phyloP scores from a whole-genome alignment of 1,140 invertebrate genomes.

The Drosophila nebulosa region DNA sequence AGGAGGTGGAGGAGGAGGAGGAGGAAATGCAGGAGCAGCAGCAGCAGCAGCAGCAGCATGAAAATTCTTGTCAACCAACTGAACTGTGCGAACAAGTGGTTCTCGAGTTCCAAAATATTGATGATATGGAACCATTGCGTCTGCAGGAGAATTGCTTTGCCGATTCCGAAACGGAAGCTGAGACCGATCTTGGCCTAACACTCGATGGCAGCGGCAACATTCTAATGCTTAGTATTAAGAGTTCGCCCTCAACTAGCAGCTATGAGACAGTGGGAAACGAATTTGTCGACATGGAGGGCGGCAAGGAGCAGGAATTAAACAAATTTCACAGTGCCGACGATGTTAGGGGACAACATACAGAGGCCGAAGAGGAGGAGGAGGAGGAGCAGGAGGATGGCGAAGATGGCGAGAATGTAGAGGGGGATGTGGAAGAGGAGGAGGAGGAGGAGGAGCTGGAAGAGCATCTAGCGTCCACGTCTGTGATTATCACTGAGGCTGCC shows the following conservation, averaged over 20 bases:
- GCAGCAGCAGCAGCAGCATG: not conserved
- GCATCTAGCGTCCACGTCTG: slow-evolving; percentile 70
- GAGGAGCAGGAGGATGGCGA: not conserved
- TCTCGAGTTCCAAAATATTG: slow-evolving; percentile 67
- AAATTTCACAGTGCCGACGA: slow-evolving; percentile 19
- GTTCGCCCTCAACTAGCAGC: slow-evolving; percentile 79
- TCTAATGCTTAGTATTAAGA: slow-evolving; percentile 72
- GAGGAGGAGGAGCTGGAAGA: slow-evolving; percentile 27
- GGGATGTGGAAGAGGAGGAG: too few relatives aligned
- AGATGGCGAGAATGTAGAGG: not conserved
- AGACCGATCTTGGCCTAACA: slow-evolving; percentile 43
- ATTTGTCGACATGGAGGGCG: slow-evolving; percentile 61
- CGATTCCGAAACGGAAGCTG: slow-evolving; percentile 56
- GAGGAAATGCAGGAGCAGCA: not conserved
- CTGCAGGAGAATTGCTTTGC: slow-evolving; percentile 77
- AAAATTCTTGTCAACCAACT: not conserved
- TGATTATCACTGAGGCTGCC: slow-evolving; percentile 86
- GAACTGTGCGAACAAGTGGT: slow-evolving; percentile 53
- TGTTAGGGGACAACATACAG: slow-evolving; percentile 24
- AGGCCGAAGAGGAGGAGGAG: slow-evolving; percentile 13
- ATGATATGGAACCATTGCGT: slow-evolving; percentile 65
- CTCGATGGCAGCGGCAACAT: slow-evolving; percentile 59
- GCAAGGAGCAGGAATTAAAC: slow-evolving; percentile 11
- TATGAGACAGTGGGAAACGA: slow-evolving; percentile 81
- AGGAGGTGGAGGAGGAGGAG: not conserved